Evolutionary conservation across 2,113 vertebrate species (phyloP), one percentile per base, ranked within the genome.

Genomic region (Sterrhoptilus dennistouni): DNA sequence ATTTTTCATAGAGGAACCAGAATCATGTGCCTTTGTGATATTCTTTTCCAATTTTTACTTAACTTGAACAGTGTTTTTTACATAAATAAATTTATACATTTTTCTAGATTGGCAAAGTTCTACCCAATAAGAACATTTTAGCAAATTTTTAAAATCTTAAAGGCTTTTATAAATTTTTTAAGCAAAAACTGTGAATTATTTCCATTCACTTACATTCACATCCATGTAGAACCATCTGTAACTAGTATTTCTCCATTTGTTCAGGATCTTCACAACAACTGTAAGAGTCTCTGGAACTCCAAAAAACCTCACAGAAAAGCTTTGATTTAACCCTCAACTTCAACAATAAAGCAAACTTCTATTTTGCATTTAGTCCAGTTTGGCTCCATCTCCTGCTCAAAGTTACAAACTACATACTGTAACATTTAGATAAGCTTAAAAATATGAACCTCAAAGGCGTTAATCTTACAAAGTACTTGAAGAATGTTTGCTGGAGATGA

Each of bases 331-430:
- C 12, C 24, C 11, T 65, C 20, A 82, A 61, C 11, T 70, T 66
- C 17, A 83, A 22, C 6, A 65, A 40, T 7, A 81, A 89, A 53
- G 25, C 31, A 40, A 60, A 72, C n/a, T 27, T 42, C 14, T 3
- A n/a, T 52, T 70, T 61, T 36, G 3, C 21, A 38, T 88, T 83
- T 70, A 83, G 45, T 38, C 87, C 84, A 35, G 87, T 91, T 88
- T 95, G 76, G 87, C 91, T 93, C 93, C 94, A 90, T 31, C 94
- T 97, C 45, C 94, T 96, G 95, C 75, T 78, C 59, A 74, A 74
- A 91, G 59, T 45, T 54, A 59, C 50, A 80, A 94, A 96, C 63
- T 95, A 76, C 91, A 96, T 19, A 81, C 40, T 35, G 33, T 31
- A 80, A 91, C 27, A 44, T 64, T 64, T 68, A 78, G 11, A 0